Percentiles rank a stretch among this genome's conserved stretches.
phyloP scores from a whole-genome alignment of 2,888 invertebrate genomes.

The Melinopterus prodromus region DNA sequence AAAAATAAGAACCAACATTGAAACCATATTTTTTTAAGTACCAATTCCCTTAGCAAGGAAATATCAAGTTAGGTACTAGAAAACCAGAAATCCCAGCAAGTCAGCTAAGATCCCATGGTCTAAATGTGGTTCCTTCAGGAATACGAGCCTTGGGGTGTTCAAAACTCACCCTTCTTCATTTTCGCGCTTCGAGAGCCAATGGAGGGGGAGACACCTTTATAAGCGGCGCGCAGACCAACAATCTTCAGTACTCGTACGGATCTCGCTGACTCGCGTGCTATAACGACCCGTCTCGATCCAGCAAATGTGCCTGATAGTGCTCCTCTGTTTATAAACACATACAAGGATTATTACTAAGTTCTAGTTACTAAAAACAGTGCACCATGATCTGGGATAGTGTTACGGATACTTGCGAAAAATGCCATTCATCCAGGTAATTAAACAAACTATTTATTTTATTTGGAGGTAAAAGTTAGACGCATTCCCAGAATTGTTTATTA shows the following conservation, averaged over 20 bases:
- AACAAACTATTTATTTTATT: not conserved
- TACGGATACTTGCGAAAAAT: not conserved
- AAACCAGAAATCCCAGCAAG: not conserved
- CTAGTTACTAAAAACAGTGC: not conserved
- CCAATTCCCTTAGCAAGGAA: not conserved
- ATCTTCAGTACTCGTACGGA: not conserved
- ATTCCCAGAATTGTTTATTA: not conserved
- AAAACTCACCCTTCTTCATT: not conserved
- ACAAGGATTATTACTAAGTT: not conserved
- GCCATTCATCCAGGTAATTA: not conserved
- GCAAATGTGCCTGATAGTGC: not conserved
- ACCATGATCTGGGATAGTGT: not conserved
- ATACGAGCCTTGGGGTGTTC: not conserved
- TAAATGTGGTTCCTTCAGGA: not conserved
- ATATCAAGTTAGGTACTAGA: not conserved
- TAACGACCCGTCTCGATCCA: not conserved
- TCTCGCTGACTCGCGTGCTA: not conserved
- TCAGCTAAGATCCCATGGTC: not conserved
- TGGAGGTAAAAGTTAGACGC: not conserved
- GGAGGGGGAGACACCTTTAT: not conserved
- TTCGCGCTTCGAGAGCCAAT: not conserved
- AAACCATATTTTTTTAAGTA: not conserved
- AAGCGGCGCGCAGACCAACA: not conserved
- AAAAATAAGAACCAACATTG: not conserved
- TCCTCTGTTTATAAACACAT: not conserved